Percentiles rank a stretch among this genome's conserved stretches.
phyloP scores from a whole-genome alignment of 2,113 vertebrate species.

The Columba livia region DNA sequence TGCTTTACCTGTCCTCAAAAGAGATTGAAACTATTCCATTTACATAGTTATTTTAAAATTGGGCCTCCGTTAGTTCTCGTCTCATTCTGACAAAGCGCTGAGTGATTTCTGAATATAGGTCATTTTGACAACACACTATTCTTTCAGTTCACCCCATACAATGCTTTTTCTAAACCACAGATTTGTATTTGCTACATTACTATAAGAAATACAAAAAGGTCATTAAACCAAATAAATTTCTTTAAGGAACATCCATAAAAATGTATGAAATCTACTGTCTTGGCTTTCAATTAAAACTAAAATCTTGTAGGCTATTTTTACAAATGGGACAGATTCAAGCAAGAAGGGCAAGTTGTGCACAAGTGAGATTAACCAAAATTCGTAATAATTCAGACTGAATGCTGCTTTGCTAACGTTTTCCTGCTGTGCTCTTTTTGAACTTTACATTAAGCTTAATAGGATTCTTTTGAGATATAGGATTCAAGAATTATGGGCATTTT shows the following conservation, averaged over 20 bases:
- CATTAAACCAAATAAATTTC: constrained; percentile 36
- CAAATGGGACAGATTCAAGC: neutral
- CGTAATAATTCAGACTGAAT: neutral
- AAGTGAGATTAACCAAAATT: neutral
- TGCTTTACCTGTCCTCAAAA: constrained; percentile 20
- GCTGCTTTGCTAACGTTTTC: neutral
- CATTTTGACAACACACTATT: neutral
- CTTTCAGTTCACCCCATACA: neutral
- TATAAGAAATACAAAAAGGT: neutral
- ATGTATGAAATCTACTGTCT: neutral
- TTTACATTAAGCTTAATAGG: neutral
- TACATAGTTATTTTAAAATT: constrained; percentile 36
- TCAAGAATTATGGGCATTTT: neutral
- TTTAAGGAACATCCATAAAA: constrained; percentile 6
- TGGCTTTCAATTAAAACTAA: constrained; percentile 41
- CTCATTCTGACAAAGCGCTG: neutral
- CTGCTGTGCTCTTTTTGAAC: neutral
- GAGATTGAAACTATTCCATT: constrained; percentile 44
- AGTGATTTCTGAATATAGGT: constrained; percentile 16
- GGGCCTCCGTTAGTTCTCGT: neutral
- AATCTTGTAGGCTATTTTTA: neutral
- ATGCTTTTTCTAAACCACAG: neutral
- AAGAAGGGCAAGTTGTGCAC: neutral
- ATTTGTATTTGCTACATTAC: constrained; percentile 1
- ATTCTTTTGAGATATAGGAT: neutral